Percentiles rank a stretch among this genome's conserved stretches.
Evolutionary conservation across 2,113 vertebrate genomes (phyloP).

Genomic region (Cephalopterus ornatus): DNA sequence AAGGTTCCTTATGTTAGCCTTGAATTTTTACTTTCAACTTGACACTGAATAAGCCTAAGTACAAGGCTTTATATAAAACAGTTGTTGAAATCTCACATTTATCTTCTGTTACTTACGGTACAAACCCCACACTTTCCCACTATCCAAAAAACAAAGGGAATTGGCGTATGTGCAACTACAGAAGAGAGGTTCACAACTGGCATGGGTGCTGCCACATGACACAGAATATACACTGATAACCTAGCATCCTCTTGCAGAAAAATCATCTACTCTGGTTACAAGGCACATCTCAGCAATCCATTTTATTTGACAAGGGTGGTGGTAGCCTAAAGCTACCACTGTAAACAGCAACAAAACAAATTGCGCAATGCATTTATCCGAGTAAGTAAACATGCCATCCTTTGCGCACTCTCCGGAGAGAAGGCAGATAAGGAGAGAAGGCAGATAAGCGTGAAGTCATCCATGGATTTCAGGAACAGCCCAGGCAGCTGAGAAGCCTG

Average conservation of each 20-base stretch:
- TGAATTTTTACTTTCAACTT: neutral
- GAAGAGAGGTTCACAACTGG: neutral
- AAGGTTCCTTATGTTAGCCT: neutral
- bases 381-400: neutral
- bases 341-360: neutral
- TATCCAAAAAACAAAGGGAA: neutral
- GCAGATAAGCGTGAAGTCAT: neutral
- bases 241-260: neutral
- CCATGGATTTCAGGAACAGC: neutral
- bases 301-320: neutral
- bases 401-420: neutral
- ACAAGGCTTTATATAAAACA: neutral
- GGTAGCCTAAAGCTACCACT: neutral
- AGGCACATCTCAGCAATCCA: neutral
- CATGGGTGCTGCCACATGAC: neutral
- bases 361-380: fast-evolving
- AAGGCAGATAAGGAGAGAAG: neutral
- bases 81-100: neutral
- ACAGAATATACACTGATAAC: neutral
- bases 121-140: neutral
- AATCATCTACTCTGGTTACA: neutral
- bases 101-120: neutral
- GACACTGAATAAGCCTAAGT: neutral
- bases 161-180: fast-evolving
- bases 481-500: neutral